Conservation (phyloP, 2,888 invertebrate species). For the Drosophila niveifrons region DNA sequence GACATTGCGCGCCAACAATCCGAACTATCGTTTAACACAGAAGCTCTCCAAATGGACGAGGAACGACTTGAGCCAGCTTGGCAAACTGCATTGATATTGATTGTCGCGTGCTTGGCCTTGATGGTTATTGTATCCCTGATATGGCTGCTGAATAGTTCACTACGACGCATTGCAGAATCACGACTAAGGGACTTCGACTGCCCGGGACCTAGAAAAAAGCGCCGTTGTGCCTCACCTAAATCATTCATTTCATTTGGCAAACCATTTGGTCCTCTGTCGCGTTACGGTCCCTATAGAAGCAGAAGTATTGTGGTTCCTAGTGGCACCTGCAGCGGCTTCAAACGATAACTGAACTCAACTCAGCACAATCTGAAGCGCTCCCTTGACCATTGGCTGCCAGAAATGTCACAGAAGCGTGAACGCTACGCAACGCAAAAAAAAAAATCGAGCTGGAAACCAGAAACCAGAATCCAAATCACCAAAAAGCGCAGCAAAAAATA, state of each 20-base stretch:
- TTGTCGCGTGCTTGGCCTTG: slow-evolving; percentile 21
- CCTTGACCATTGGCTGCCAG: slow-evolving; percentile 28
- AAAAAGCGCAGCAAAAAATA: slow-evolving; percentile 52
- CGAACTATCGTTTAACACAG: background rate
- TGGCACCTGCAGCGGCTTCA: background rate
- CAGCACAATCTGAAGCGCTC: slow-evolving; percentile 13
- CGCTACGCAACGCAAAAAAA: background rate
- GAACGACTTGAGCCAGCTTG: slow-evolving; percentile 8
- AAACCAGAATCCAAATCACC: slow-evolving; percentile 10
- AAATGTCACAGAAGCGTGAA: slow-evolving; percentile 19
- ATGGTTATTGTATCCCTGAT: slow-evolving; percentile 21
- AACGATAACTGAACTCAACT: slow-evolving; percentile 20
- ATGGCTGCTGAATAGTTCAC: slow-evolving; percentile 29
- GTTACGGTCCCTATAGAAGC: slow-evolving; percentile 35
- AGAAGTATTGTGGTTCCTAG: slow-evolving; percentile 22
- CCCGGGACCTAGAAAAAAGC: background rate
- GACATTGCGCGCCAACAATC: slow-evolving; percentile 30
- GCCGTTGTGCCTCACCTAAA: slow-evolving; percentile 6
- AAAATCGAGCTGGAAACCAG: slow-evolving; percentile 1
- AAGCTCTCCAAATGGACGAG: slow-evolving; percentile 1
- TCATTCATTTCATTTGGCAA: slow-evolving; percentile 49
- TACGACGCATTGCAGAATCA: slow-evolving; percentile 28
- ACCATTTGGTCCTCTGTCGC: slow-evolving; percentile 15
- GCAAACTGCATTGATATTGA: slow-evolving; percentile 14
- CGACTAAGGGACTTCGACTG: background rate